Conservation (phyloP, 2,113 vertebrate genomes). For the Ageneiosus marmoratus region DNA sequence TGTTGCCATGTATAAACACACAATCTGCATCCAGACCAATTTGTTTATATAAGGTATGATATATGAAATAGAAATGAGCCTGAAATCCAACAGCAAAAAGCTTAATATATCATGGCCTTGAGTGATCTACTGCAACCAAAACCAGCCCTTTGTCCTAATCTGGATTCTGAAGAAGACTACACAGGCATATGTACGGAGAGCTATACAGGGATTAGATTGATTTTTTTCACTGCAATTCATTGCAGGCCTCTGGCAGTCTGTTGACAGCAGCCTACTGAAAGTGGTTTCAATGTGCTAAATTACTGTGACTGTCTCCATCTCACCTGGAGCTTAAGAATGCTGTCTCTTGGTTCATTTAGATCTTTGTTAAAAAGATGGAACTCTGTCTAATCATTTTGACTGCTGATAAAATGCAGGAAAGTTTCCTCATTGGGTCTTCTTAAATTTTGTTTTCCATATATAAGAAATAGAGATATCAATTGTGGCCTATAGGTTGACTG, state of each 20-base stretch:
- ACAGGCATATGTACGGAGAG: constrained; percentile 17
- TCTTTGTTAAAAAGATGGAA: background rate
- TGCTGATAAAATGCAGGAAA: background rate
- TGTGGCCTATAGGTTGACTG: background rate
- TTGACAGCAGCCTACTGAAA: constrained; percentile 21
- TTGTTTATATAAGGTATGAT: background rate
- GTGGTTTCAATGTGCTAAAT: constrained; percentile 13
- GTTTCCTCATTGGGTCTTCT: background rate
- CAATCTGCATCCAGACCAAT: background rate
- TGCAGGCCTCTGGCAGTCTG: constrained; percentile 23
- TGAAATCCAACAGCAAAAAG: background rate
- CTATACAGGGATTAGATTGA: constrained; percentile 27
- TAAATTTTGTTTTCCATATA: background rate
- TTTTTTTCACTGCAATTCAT: constrained; percentile 23
- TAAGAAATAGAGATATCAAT: background rate
- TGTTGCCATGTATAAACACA: background rate
- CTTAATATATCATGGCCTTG: background rate
- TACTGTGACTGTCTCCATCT: constrained; percentile 30
- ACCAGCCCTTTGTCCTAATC: background rate
- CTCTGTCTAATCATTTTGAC: background rate
- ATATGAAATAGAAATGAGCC: background rate
- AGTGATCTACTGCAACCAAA: background rate
- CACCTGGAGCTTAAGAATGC: constrained; percentile 15
- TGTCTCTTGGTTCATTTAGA: constrained; percentile 4
- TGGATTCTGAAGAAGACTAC: constrained; percentile 1